Percentiles rank a stretch among this genome's conserved stretches.
phyloP scores from a whole-genome alignment of 1,140 invertebrate genomes.

The Lordiphosa stackelbergi region DNA sequence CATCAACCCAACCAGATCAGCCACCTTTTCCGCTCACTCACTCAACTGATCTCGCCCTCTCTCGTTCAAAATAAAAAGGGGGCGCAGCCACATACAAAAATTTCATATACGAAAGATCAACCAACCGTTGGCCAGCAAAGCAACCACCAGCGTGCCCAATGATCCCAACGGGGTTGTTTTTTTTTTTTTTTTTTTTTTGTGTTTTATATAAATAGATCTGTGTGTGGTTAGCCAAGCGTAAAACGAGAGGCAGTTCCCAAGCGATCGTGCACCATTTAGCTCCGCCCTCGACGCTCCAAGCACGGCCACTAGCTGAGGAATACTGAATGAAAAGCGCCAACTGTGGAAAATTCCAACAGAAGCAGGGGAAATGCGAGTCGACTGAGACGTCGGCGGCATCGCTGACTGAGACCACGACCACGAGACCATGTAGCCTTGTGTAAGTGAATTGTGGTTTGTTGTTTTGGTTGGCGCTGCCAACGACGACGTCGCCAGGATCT shows the following conservation, averaged over 20 bases:
- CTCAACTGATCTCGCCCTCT: too few species aligned
- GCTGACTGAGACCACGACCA: constrained; percentile 10
- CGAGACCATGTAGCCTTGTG: constrained; percentile 27
- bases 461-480: constrained; percentile 66
- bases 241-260: constrained; percentile 4
- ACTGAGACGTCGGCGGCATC: constrained; percentile 9
- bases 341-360: constrained; percentile 37
- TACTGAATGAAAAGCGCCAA: constrained; percentile 32
- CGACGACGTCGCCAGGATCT: constrained; percentile 12
- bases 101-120: constrained; percentile 10
- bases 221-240: constrained; percentile 17
- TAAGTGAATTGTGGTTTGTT: constrained; percentile 77
- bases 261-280: constrained; percentile 11
- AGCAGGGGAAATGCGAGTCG: constrained; percentile 24
- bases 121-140: constrained; percentile 32
- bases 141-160: neutral
- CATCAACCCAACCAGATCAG: too few species aligned
- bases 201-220: constrained; percentile 6
- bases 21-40: too few species aligned
- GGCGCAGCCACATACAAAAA: neutral
- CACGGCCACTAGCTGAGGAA: constrained; percentile 45
- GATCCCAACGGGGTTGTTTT: constrained; percentile 5
- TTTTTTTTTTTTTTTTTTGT: neutral
- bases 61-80: neutral
- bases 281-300: constrained; percentile 10